Evolutionary conservation across 2,113 vertebrate species (phyloP), one percentile per base, ranked within the genome.

Genomic region (Menura novaehollandiae): DNA sequence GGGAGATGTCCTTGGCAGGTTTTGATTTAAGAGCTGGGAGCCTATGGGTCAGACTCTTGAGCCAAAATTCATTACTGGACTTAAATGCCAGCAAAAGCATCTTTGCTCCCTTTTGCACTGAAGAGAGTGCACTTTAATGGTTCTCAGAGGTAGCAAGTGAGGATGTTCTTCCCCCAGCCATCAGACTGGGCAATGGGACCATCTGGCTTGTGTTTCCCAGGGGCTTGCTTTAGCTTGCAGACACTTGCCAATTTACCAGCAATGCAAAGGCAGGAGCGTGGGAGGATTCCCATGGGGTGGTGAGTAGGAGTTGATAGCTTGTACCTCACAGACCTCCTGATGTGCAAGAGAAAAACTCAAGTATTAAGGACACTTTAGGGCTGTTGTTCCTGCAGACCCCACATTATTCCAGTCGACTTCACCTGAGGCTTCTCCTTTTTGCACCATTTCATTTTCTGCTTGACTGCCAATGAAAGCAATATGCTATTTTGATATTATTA

Each of bases 401-500:
- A 18, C 24, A 15, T 94, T 89, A 69, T 92, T 95, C 83, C 94
- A 94, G 84, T 72, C 62, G 77, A 68, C 68, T 95, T 94, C 66
- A 62, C 78, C 49, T 66, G 74, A 3, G 18, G 81, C 85, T 93
- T 90, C 91, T 93, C 47, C 69, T 90, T 79, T 95, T 93, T 93
- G 44, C 43, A 62, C 55, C 2, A 0, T 84, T 82, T 87, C 35
- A 71, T 89, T 92, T 95, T 96, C 92, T 92, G 80, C 94, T 91
- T 92, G 80, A 44, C 44, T 89, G 73, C 30, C 44, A 75, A 26
- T 89, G 81, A 91, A 95, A 93, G 69, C 80, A 95, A 59, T 87
- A 84, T 32, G 58, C 76, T 95, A 37, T 91, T 91, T 95, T 93
- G 93, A 95, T 96, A 95, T 75, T 84, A 85, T 87, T 92, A 75